phyloP scores from a whole-genome alignment of 2,888 invertebrate genomes.

The Neoaliturus tenellus region DNA sequence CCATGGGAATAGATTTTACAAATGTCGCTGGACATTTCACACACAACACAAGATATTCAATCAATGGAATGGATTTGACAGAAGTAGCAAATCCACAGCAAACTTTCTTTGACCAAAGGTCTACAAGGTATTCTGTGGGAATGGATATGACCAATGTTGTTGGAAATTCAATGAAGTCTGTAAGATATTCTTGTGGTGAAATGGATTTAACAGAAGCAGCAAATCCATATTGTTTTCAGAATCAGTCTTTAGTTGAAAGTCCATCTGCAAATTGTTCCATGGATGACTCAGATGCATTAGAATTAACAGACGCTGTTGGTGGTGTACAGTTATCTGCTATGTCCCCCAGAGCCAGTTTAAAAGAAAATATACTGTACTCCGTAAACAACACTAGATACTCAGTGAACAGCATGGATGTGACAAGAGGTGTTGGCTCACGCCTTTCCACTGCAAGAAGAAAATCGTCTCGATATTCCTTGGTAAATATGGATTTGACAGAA shows the following conservation, averaged over 20 bases:
- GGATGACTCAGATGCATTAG: slow-evolving; percentile 45
- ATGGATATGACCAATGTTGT: slow-evolving; percentile 48
- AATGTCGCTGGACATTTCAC: neutral
- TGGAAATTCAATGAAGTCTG: neutral
- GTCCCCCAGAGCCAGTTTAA: neutral
- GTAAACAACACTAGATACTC: slow-evolving; percentile 27
- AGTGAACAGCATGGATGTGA: slow-evolving; percentile 21
- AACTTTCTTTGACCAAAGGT: neutral
- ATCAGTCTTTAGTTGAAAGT: neutral
- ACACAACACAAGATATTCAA: neutral
- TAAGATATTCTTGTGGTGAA: neutral
- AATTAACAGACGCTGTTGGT: slow-evolving; percentile 48
- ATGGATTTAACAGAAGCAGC: slow-evolving; percentile 39
- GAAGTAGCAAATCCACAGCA: neutral
- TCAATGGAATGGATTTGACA: slow-evolving; percentile 19
- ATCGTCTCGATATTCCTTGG: slow-evolving; percentile 27
- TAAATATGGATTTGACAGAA: slow-evolving; percentile 51
- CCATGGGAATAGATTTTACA: slow-evolving; percentile 14
- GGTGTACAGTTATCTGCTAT: neutral
- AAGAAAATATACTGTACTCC: slow-evolving; percentile 15
- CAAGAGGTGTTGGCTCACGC: neutral
- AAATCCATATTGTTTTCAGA: neutral
- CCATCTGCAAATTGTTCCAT: neutral
- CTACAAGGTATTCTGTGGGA: slow-evolving; percentile 29
- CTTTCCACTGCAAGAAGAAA: neutral